Conservation (phyloP, 2,797 vertebrate genomes). For the Acrocephalus scirpaceus region DNA sequence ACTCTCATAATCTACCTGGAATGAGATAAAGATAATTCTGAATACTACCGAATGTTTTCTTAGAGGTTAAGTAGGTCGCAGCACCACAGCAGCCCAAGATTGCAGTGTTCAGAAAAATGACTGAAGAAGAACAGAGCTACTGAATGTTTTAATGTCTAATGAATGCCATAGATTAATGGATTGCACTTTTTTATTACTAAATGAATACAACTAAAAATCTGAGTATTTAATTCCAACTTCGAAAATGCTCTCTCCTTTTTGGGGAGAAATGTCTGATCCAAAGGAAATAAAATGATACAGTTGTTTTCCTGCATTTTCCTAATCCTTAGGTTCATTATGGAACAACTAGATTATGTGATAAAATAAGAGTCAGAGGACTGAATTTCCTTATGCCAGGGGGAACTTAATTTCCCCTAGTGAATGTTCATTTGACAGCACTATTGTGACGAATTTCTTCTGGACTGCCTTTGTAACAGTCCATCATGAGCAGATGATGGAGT, state of each 20-base stretch:
- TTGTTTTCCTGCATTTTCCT: not conserved
- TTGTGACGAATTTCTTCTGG: accelerated
- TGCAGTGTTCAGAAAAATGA: not conserved
- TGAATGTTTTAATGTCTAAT: not conserved
- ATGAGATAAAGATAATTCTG: not conserved
- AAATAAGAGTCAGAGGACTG: not conserved
- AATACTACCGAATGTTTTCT: not conserved
- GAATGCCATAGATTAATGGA: not conserved
- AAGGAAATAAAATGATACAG: not conserved
- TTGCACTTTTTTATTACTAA: not conserved
- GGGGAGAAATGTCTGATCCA: not conserved
- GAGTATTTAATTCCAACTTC: not conserved
- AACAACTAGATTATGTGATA: accelerated
- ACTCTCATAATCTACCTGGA: not conserved
- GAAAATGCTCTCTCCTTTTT: not conserved
- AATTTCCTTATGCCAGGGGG: not conserved
- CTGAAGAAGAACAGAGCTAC: not conserved
- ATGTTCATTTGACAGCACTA: not conserved
- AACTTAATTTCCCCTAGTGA: not conserved
- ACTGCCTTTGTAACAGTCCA: not conserved
- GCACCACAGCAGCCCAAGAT: accelerated
- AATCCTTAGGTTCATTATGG: not conserved
- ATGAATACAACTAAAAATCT: not conserved
- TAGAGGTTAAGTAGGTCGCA: not conserved
- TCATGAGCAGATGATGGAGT: not conserved